Evolutionary conservation across 2,797 vertebrate genomes (phyloP).

Genomic region (Trachops cirrhosus): DNA sequence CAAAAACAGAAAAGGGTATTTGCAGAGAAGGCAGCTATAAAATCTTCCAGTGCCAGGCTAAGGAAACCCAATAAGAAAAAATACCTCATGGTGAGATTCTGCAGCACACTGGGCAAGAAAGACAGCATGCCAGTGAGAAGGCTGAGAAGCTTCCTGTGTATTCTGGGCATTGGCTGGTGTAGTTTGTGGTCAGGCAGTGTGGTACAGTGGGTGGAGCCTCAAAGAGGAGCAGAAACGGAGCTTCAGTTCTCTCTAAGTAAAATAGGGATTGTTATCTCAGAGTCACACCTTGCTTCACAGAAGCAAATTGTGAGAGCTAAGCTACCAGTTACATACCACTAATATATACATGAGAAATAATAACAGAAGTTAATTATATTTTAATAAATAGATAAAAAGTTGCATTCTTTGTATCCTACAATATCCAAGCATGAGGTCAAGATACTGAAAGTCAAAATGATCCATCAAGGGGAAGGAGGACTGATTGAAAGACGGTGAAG

Average conservation of each 20-base stretch:
- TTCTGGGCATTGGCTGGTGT: not conserved
- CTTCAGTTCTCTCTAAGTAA: not conserved
- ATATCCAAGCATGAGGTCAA: not conserved
- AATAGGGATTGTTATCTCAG: not conserved
- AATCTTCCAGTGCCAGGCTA: not conserved
- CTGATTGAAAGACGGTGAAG: not conserved
- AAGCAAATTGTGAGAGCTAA: not conserved
- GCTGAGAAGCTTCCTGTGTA: not conserved
- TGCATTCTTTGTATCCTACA: not conserved
- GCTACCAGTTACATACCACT: not conserved
- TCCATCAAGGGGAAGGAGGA: not conserved
- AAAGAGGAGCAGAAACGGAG: not conserved
- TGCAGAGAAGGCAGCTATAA: not conserved
- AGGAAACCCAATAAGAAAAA: not conserved
- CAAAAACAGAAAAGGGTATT: not conserved
- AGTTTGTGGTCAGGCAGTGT: not conserved
- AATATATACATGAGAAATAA: not conserved
- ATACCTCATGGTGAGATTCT: not conserved
- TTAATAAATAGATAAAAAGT: not conserved
- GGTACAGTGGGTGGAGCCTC: not conserved
- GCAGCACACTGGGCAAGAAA: not conserved
- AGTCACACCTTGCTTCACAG: not conserved
- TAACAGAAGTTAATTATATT: not conserved
- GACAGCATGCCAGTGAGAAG: fast-evolving
- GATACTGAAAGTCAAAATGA: not conserved